These are phyloP conservation scores for Dinocampus coccinellae DNA, from an alignment of 2,888 invertebrate species.

Conservation along the genomic window DNA sequence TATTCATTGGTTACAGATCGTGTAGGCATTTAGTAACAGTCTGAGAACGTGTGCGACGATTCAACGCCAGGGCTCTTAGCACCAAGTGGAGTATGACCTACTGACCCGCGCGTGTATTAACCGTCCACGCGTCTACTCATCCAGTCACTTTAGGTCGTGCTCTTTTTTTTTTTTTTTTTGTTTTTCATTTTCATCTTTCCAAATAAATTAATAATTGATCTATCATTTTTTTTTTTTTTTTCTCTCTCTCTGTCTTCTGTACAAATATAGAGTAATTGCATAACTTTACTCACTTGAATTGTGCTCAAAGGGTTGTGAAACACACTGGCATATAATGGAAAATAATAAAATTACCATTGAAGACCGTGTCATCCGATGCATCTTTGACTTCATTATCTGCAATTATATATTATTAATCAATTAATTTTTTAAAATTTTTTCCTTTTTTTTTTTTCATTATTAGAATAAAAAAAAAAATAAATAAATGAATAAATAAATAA, in stretches of 20 bases:
- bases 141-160: constrained; percentile 22
- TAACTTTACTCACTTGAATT: constrained; percentile 49
- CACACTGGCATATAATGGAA: constrained; percentile 44
- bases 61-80: constrained; percentile 46
- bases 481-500: not conserved
- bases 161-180: too few species aligned
- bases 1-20: constrained; percentile 29
- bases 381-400: constrained; percentile 46
- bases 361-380: constrained; percentile 42
- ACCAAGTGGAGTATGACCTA: constrained; percentile 53
- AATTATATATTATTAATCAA: not conserved
- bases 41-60: constrained; percentile 31
- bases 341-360: constrained; percentile 39
- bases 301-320: constrained; percentile 48
- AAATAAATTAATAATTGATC: not conserved
- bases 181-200: constrained; percentile 28
- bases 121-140: constrained; percentile 28
- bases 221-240: not conserved
- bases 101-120: constrained; percentile 51
- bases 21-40: constrained; percentile 33
- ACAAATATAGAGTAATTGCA: not conserved
- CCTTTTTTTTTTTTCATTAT: too few species aligned
- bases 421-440: too few species aligned
- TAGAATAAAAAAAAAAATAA: too few species aligned
- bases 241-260: not conserved